Conservation (phyloP, 1,140 invertebrate genomes). For the Zaprionus vittiger region DNA sequence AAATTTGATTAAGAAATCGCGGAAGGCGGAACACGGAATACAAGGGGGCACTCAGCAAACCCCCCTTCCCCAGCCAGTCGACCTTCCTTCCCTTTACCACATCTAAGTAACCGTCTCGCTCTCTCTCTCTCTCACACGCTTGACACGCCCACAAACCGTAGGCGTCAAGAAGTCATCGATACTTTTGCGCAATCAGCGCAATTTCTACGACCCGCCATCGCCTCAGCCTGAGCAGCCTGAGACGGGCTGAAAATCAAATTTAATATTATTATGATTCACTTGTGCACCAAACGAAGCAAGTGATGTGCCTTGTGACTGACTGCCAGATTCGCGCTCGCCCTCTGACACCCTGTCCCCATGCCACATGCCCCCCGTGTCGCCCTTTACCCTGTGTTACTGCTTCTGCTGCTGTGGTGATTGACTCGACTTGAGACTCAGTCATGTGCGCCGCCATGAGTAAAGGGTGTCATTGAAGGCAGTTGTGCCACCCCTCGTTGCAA, state of each 20-base stretch:
- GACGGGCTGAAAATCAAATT: slow-evolving; percentile 75
- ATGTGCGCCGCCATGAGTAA: slow-evolving; percentile 23
- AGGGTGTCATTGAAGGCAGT: slow-evolving; percentile 43
- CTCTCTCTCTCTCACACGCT: background rate
- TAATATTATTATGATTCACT: slow-evolving; percentile 83
- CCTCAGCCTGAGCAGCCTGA: slow-evolving; percentile 12
- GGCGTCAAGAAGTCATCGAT: slow-evolving; percentile 77
- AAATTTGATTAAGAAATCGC: slow-evolving; percentile 71
- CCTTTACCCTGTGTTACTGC: slow-evolving; percentile 8
- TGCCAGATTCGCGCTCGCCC: background rate
- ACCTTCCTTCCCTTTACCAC: background rate
- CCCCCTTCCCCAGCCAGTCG: background rate
- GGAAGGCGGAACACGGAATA: slow-evolving; percentile 13
- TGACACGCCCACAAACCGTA: slow-evolving; percentile 29
- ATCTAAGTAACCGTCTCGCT: no score
- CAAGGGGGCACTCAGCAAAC: slow-evolving; percentile 26
- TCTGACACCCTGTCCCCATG: background rate
- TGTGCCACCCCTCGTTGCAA: slow-evolving; percentile 16
- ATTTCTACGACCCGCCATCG: slow-evolving; percentile 60
- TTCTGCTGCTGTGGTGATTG: slow-evolving; percentile 55
- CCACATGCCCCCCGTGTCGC: background rate
- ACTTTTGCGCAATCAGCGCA: slow-evolving; percentile 82
- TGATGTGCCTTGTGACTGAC: slow-evolving; percentile 53
- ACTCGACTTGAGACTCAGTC: slow-evolving; percentile 58
- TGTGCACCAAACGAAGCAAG: slow-evolving; percentile 75